phyloP scores from a whole-genome alignment of 2,113 vertebrate species.

The Oenanthe melanoleuca region DNA sequence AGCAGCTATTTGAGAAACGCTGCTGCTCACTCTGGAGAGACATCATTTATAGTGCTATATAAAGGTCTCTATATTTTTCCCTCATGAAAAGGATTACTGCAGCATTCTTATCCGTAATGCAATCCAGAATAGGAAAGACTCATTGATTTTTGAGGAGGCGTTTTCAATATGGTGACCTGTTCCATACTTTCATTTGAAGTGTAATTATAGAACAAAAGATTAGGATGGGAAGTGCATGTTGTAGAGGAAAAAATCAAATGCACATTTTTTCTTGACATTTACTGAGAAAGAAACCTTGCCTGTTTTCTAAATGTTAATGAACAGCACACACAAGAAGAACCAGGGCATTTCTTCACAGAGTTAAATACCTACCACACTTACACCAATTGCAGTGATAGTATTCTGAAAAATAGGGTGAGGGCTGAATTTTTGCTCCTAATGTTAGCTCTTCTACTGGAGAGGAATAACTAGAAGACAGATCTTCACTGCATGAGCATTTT shows the following conservation, averaged over 20 bases:
- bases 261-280: background rate
- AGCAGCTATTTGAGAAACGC: conserved; percentile 63
- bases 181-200: background rate
- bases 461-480: background rate
- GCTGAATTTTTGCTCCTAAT: background rate
- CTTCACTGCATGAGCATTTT: background rate
- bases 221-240: background rate
- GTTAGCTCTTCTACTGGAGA: background rate
- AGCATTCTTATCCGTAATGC: conserved; percentile 48
- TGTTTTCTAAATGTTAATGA: conserved; percentile 8
- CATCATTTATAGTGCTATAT: conserved; percentile 70
- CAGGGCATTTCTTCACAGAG: background rate
- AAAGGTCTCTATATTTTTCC: conserved; percentile 63
- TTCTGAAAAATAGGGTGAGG: background rate
- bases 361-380: background rate
- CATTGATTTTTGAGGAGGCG: conserved; percentile 49
- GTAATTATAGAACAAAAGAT: conserved; percentile 29
- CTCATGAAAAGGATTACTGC: conserved; percentile 47
- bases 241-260: background rate
- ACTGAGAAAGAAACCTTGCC: background rate
- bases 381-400: background rate
- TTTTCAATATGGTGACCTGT: conserved; percentile 33
- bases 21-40: conserved; percentile 38
- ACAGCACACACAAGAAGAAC: background rate
- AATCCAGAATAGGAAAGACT: conserved; percentile 51